Base-by-base conservation (phyloP, 2,797 vertebrate genomes). In the Thalassophryne amazonica region DNA sequence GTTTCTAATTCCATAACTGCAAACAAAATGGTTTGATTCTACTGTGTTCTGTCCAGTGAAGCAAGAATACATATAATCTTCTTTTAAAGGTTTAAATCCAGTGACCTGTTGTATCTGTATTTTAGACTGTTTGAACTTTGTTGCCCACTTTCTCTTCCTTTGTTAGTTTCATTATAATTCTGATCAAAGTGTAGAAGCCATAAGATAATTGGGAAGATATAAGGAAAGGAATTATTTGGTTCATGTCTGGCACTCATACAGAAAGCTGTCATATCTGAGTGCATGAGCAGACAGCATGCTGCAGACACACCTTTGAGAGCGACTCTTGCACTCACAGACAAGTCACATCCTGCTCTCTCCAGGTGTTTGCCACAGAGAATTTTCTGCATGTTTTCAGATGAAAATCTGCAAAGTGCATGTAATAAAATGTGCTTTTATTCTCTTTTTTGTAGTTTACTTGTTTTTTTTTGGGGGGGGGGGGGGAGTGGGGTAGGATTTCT, bases 61-160 rank as follows among this genome's bases (percentile, higher is more conserved):
- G n/a, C n/a, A n/a, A n/a, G n/a, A n/a, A n/a, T n/a, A n/a, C n/a
- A n/a, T n/a, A n/a, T n/a, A n/a, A n/a, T n/a, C n/a, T n/a, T n/a
- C n/a, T n/a, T n/a, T n/a, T n/a, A n/a, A n/a, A 19, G 19, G 7
- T 5, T 70, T 74, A 68, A 48, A 10, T 65, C 45, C 70, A 76
- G 42, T 68, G 66, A 79, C 46, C 70, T 12, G 5, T 37, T 54
- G 41, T 47, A 56, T 63, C 56, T 43, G 31, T 57, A 78, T 67
- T 63, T 62, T 25, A 52, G 24, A 45, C 45, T 43, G 11, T 2
- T 28, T 31, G 46, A 41, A 23, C 41, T 63, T 72, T 47, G 35
- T 66, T 32, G 70, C 32, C 22, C 19, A 23, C 41, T 12, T 48
- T 34, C 21, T 27, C 37, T 23, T 24, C 39, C 46, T 33, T 45